Base-by-base conservation (phyloP, 2,113 vertebrate species). In the Menidia beryllina region DNA sequence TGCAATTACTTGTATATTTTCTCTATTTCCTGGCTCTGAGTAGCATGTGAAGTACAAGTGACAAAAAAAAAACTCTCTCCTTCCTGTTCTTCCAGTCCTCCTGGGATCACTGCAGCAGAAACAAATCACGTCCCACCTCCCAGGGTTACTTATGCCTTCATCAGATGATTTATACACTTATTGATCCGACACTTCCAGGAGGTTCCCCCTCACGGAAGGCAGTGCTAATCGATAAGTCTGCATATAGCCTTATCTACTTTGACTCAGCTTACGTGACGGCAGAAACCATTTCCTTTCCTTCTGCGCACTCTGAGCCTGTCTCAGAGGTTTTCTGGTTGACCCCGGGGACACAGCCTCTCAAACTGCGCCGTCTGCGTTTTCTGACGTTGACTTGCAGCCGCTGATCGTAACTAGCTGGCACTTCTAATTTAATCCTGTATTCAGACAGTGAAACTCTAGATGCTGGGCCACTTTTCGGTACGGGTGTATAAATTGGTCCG, bases 1-100 rank as follows among this genome's bases (percentile, higher is more conserved):
- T 61, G 73, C 68, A 83, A 89, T 86, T 65, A 72, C 70, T 81
- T 0, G 25, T 86, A 85, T 85, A 82, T 88, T 82, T 88, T 79
- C 75, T 82, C 61, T 15, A 41, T 79, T 90, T 90, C 81, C 86
- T 73, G 51, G 51, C 51, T 71, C 39, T 72, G 81, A 83, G 62
- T 38, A 74, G 69, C 57, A 47, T 57, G 51, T 52, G 49, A 68
- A 52, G 65, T 74, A 68, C 34, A 73, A 79, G 61, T 63, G 64
- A n/a, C 10, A 34, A 10, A 60, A 52, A 39, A 71, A 80, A 27
- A n/a, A 65, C 77, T 67, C 63, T 60, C 81, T 88, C 61, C 79
- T 85, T 86, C 84, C 75, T 69, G 62, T 43, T 62, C 69, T 69
- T 43, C 65, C 59, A 77, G 58, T 73, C 78, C 70, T 83, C 80